Conservation (phyloP, 2,797 vertebrate species). For the Odontamblyopus rebecca region DNA sequence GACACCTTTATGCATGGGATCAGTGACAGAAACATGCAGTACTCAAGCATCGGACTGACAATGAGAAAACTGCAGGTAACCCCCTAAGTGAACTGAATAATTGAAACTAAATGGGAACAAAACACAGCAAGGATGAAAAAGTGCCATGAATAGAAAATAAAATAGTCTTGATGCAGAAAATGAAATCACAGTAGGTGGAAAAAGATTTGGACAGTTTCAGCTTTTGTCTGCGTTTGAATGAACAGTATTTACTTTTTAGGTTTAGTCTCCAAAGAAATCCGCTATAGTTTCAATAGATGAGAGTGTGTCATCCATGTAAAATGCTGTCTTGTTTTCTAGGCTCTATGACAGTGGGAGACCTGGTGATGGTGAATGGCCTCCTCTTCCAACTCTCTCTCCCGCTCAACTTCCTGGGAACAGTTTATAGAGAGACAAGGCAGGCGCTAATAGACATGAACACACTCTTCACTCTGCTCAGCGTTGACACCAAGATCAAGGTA, state of each 20-base stretch:
- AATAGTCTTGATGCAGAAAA: conserved; percentile 60
- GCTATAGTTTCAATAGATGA: conserved; percentile 14
- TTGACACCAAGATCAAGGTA: conserved; percentile 98
- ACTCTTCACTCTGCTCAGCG: conserved; percentile 91
- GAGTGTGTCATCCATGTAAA: conserved; percentile 12
- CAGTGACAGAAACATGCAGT: conserved; percentile 24
- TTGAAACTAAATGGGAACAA: conserved; percentile 54
- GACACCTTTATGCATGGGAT: conserved; percentile 9
- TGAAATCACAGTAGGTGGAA: conserved; percentile 53
- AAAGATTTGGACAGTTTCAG: conserved; percentile 33
- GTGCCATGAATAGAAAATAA: conserved; percentile 50
- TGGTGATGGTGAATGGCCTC: conserved; percentile 98
- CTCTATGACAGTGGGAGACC: conserved; percentile 92
- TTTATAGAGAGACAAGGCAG: conserved; percentile 98
- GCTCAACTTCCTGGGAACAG: conserved; percentile 97
- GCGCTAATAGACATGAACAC: conserved; percentile 99
- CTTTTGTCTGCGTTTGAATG: conserved; percentile 42
- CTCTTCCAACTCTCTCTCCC: conserved; percentile 97
- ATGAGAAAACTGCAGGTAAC: conserved; percentile 42
- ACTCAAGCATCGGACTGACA: conserved; percentile 32
- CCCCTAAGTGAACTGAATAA: conserved; percentile 45
- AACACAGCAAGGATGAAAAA: conserved; percentile 58
- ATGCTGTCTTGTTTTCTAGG: conserved; percentile 69
- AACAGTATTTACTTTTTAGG: conserved; percentile 19
- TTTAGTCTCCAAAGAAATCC: conserved; percentile 16